Evolutionary conservation across 2,888 invertebrate genomes (phyloP), one percentile per base, ranked within the genome.

Genomic region (Tetranychus truncatus): DNA sequence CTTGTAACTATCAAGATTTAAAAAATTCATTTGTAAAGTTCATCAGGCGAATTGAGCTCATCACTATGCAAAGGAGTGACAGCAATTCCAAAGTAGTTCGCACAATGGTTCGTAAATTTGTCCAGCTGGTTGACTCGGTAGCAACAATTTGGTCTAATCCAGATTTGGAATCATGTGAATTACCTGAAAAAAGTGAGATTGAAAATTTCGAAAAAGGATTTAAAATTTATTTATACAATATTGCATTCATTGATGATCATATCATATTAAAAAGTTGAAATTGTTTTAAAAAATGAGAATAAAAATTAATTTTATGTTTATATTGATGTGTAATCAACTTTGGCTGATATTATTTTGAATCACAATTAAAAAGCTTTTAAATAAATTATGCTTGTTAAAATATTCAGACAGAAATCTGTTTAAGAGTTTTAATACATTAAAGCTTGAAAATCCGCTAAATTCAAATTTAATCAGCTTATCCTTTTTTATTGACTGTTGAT

Each of bases 161-260:
- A 69, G 69, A 69, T 1, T 6, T 20, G n/a, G 34, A 69, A 24
- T 69, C 20, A 11, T 20, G 11, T 69, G 20, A 21, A 21, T 24
- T 69, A 24, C 69, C 69, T 24, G 20, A 20, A 6, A 11, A 11
- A 24, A 69, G 20, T 21, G 69, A 69, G 21, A 9, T 69, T 20
- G 69, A 69, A 11, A 69, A 69, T 69, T 69, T 69, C 20, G 69
- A 69, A 11, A 69, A 69, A 24, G 69, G 69, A 20, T 69, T 69
- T 11, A 20, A 24, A 9, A 69, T 69, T 21, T 69, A 69, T 69
- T 21, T 69, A 11, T 69, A 24, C 11, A 20, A 69, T 69, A 24
- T 24, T 20, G n/a, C 20, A 11, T 69, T 69, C 20, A 20, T 5
- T 20, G 21, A 69, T 69, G 69, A 69, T 55, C 55, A 55, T 55